Evolutionary conservation across 2,797 vertebrate genomes (phyloP).

Genomic region (Nannoperca australis): DNA sequence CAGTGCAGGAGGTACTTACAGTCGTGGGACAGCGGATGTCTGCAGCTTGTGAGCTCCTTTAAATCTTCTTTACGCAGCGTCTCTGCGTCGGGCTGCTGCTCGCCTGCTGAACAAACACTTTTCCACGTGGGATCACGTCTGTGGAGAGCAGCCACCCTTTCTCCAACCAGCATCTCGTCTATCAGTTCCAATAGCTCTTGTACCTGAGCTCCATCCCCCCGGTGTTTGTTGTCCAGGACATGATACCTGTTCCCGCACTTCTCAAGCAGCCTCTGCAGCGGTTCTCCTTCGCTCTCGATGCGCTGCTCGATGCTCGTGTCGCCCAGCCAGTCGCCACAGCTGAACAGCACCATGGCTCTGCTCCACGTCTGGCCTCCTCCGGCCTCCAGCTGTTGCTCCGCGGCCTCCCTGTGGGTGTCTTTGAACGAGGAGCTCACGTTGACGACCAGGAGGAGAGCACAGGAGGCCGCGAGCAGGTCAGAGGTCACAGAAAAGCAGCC

Average conservation of each 20-base stretch:
- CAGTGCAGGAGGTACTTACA: conserved; percentile 50
- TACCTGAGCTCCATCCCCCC: conserved; percentile 65
- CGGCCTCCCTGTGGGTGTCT: conserved; percentile 33
- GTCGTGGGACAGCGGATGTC: conserved; percentile 20
- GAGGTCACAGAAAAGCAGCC: conserved; percentile 53
- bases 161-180: conserved; percentile 69
- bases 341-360: conserved; percentile 76
- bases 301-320: conserved; percentile 70
- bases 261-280: conserved; percentile 71
- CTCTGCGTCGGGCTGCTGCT: neutral
- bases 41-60: neutral
- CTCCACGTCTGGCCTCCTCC: conserved; percentile 61
- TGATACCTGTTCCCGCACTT: conserved; percentile 81
- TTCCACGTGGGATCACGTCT: conserved; percentile 34
- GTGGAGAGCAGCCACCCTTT: conserved; percentile 37
- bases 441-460: conserved; percentile 78
- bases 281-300: conserved; percentile 77
- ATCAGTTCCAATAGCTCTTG: conserved; percentile 67
- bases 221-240: conserved; percentile 74
- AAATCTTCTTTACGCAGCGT: neutral
- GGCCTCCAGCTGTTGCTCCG: conserved; percentile 65
- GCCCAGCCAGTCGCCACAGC: conserved; percentile 78
- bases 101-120: neutral
- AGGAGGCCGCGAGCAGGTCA: conserved; percentile 47
- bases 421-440: conserved; percentile 81